Conservation (phyloP, 2,888 invertebrate species). For the Clivina fossor region DNA sequence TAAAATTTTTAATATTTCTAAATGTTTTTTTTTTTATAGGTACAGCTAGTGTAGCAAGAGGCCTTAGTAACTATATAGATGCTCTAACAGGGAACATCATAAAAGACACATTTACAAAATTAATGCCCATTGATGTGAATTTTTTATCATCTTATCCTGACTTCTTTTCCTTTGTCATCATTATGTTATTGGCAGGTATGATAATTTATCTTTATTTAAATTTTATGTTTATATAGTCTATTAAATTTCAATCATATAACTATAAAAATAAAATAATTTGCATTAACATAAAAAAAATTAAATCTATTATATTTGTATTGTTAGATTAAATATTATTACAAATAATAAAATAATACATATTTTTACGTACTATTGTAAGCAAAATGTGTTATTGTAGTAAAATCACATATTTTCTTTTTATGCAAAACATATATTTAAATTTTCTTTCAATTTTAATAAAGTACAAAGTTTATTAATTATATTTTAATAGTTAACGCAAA, state of each 20-base stretch:
- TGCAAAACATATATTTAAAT: too few relatives aligned
- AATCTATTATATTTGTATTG: slow-evolving; percentile 23
- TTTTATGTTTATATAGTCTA: too few relatives aligned
- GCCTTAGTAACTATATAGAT: slow-evolving; percentile 73
- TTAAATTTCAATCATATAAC: slow-evolving; percentile 48
- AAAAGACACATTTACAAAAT: slow-evolving; percentile 55
- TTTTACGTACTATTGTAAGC: too few relatives aligned
- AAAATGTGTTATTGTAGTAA: too few relatives aligned
- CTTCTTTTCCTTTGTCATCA: slow-evolving; percentile 67
- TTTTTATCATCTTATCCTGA: slow-evolving; percentile 71
- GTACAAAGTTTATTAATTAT: too few relatives aligned
- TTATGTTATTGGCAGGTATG: slow-evolving; percentile 60
- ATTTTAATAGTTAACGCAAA: too few relatives aligned
- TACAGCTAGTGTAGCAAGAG: slow-evolving; percentile 75
- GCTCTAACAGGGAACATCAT: slow-evolving; percentile 64
- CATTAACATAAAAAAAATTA: slow-evolving; percentile 43
- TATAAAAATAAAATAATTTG: slow-evolving; percentile 49
- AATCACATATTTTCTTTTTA: too few relatives aligned
- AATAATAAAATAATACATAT: too few relatives aligned
- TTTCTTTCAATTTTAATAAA: too few relatives aligned
- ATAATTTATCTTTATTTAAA: slow-evolving; percentile 18
- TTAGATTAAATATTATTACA: too few relatives aligned
- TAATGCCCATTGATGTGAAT: slow-evolving; percentile 62
- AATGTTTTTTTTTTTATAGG: slow-evolving; percentile 54
- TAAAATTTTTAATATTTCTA: background rate